Evolutionary conservation across 2,797 vertebrate genomes (phyloP), one percentile per base, ranked within the genome.

Genomic region (Sebastes matsubarae): DNA sequence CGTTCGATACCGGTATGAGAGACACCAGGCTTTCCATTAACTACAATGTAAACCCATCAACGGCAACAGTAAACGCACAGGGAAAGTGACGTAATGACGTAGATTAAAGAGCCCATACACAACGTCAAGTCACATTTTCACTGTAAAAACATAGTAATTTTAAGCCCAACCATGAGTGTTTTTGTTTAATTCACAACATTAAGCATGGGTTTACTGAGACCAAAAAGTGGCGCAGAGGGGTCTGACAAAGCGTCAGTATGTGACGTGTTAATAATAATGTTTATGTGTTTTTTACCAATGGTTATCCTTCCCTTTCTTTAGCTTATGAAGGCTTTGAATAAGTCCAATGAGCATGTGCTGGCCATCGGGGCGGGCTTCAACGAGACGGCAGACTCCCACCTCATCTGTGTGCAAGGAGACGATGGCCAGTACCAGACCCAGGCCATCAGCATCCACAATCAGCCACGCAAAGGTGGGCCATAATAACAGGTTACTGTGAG

Each of bases 371-470:
- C 98, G 0, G 97, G 97, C 88, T 99, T 99, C 94, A 99, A 99
- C 0, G 97, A 99, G 92, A 96, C 95, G 2, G 98, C 98, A 25
- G 98, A 99, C 88, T 99, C 99, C 0, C 99, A 99, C 77, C 97
- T 99, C 32, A 99, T 99, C 88, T 99, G 98, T 38, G 97, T 99
- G 13, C 99, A 99, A 95, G 98, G 97, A 0, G 97, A 99, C 0
- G 97, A 99, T 0, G 97, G 98, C 77, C 98, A 99, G 92, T 99
- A 99, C 90, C 99, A 99, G 94, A 99, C 99, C 0, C 99, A 99
- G 92, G 99, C 99, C 81, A 99, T 99, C 96, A 99, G 98, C 93
- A 99, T 99, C 93, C 99, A 99, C 90, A 99, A 97, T 83, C 98
- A 99, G 87, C 96, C 97, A 2, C 96, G 98, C 79, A 99, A 98